phyloP scores from a whole-genome alignment of 2,797 vertebrate species.

The Diplodus sargus region DNA sequence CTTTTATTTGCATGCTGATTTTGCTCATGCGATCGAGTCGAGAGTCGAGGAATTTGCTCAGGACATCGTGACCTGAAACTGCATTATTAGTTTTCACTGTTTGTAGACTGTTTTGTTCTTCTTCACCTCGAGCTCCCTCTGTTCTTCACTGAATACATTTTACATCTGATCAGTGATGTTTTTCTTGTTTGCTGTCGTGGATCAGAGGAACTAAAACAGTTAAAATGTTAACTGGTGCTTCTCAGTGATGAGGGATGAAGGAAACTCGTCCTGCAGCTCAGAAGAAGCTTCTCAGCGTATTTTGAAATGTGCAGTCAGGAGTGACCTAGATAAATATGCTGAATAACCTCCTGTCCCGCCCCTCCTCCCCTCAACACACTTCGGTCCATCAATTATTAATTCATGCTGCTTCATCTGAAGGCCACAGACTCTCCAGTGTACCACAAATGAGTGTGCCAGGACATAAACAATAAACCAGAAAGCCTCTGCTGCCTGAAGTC shows the following conservation, averaged over 20 bases:
- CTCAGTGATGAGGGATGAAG: background rate
- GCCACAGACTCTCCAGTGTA: conserved; percentile 36
- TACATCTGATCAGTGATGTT: background rate
- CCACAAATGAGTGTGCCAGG: conserved; percentile 17
- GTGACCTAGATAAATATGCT: conserved; percentile 69
- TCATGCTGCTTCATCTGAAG: conserved; percentile 55
- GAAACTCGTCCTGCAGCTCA: conserved; percentile 11
- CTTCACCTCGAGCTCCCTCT: background rate
- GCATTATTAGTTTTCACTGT: background rate
- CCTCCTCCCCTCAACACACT: background rate
- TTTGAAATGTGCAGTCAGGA: conserved; percentile 48
- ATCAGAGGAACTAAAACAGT: conserved; percentile 13
- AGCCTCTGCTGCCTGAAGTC: conserved; percentile 15
- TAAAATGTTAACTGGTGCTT: background rate
- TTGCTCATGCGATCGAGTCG: background rate
- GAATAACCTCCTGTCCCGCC: conserved; percentile 31
- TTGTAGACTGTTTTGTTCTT: background rate
- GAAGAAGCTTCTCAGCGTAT: conserved; percentile 37
- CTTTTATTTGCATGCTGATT: background rate
- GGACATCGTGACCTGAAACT: background rate
- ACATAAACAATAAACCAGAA: conserved; percentile 34
- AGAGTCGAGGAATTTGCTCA: background rate
- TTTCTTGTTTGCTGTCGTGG: background rate
- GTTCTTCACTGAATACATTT: background rate
- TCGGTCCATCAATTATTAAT: conserved; percentile 63